These are phyloP conservation scores for Phrixothrix hirtus DNA, from an alignment of 2,888 invertebrate species.

Conservation along the genomic window DNA sequence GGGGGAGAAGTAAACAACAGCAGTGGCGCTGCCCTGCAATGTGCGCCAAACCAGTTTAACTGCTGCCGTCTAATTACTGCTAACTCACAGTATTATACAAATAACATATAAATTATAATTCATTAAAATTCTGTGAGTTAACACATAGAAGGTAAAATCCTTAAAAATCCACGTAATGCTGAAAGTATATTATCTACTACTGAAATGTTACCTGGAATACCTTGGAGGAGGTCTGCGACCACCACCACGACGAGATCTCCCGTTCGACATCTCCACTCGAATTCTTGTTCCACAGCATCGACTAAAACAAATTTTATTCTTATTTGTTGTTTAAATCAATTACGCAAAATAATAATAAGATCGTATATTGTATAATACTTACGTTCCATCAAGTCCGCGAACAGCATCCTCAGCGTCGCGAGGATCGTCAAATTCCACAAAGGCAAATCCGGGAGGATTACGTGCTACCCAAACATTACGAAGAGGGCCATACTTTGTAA, in stretches of 20 bases:
- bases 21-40: constrained; percentile 53
- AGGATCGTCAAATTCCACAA: constrained; percentile 87
- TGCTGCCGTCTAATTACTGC: constrained; percentile 23
- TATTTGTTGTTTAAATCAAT: not conserved
- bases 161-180: constrained; percentile 5
- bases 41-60: constrained; percentile 49
- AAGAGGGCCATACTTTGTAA: constrained; percentile 85
- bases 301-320: constrained; percentile 55
- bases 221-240: constrained; percentile 50
- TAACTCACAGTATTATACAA: constrained; percentile 17
- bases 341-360: too few relatives aligned
- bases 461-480: constrained; percentile 93
- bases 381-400: constrained; percentile 82
- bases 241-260: constrained; percentile 68
- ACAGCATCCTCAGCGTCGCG: constrained; percentile 88
- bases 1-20: constrained; percentile 52
- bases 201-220: constrained; percentile 49
- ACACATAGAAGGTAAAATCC: too few relatives aligned
- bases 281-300: constrained; percentile 88
- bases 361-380: constrained; percentile 55
- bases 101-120: too few relatives aligned
- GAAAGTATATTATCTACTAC: not conserved
- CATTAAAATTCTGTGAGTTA: constrained; percentile 24
- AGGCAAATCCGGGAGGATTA: constrained; percentile 91
- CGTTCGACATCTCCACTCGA: constrained; percentile 91